Percentiles rank a stretch among this genome's conserved stretches.
Conservation (phyloP, 2,888 invertebrate species). For the Thereva nobilitata region DNA sequence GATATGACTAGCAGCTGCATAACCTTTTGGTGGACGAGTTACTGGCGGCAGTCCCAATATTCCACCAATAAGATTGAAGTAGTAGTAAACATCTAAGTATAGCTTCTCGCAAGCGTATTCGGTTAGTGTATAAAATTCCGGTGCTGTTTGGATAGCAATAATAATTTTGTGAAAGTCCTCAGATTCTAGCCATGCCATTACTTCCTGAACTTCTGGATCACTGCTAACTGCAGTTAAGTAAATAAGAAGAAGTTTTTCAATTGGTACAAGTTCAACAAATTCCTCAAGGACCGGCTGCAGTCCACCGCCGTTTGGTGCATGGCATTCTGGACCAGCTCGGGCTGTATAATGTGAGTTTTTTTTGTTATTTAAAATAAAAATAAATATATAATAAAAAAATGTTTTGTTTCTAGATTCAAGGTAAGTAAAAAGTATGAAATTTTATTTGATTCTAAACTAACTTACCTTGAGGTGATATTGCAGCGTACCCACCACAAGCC, state of each 20-base stretch:
- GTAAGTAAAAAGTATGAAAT: too few relatives aligned
- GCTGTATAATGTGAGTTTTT: neutral
- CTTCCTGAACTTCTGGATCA: constrained; percentile 36
- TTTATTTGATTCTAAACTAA: too few relatives aligned
- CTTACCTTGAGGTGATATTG: too few relatives aligned
- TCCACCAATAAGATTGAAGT: constrained; percentile 36
- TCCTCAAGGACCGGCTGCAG: constrained; percentile 29
- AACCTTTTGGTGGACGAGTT: neutral
- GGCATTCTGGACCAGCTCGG: constrained; percentile 25
- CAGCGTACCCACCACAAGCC: too few relatives aligned
- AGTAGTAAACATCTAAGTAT: constrained; percentile 36
- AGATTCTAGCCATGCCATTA: constrained; percentile 37
- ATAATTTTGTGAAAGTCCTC: constrained; percentile 34
- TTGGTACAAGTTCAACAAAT: constrained; percentile 26
- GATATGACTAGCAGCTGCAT: neutral
- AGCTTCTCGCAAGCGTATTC: constrained; percentile 34
- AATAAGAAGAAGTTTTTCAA: constrained; percentile 21
- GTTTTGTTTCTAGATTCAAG: too few relatives aligned
- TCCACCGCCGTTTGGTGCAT: constrained; percentile 35
- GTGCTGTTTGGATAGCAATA: neutral
- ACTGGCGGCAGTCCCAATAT: constrained; percentile 36
- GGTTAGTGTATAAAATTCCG: constrained; percentile 14
- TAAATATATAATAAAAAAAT: too few relatives aligned
- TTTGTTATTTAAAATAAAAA: too few relatives aligned
- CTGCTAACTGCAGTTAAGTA: constrained; percentile 26